Conservation (phyloP, 2,113 vertebrate genomes). For the Corydoras maculifer region DNA sequence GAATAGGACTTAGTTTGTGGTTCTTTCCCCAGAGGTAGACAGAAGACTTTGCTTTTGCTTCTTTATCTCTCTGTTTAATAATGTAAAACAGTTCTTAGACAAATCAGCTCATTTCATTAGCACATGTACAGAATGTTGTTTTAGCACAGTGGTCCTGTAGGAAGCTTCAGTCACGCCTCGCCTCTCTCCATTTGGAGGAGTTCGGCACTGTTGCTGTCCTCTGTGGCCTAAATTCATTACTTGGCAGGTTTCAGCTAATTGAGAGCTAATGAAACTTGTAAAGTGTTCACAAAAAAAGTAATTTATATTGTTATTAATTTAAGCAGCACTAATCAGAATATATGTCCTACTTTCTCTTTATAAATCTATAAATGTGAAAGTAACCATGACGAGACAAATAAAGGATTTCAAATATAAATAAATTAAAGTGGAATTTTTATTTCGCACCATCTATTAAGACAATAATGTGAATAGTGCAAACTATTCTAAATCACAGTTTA, state of each 20-base stretch:
- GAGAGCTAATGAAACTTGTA: constrained; percentile 35
- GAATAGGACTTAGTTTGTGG: constrained; percentile 12
- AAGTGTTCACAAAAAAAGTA: constrained; percentile 11
- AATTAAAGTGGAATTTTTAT: too few relatives aligned
- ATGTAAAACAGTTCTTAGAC: constrained; percentile 37
- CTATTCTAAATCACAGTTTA: too few relatives aligned
- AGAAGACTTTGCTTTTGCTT: constrained; percentile 17
- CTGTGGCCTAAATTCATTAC: constrained; percentile 22
- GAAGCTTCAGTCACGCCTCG: constrained; percentile 40
- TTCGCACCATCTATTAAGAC: too few relatives aligned
- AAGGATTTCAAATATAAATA: too few relatives aligned
- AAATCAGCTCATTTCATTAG: constrained; percentile 42
- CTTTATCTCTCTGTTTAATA: constrained; percentile 30
- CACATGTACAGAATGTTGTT: constrained; percentile 38
- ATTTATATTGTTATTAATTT: constrained; percentile 16
- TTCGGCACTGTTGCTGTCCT: constrained; percentile 16
- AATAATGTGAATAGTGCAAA: too few relatives aligned
- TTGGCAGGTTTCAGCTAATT: constrained; percentile 36
- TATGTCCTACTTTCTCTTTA: neutral
- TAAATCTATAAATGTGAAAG: neutral
- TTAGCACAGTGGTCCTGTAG: constrained; percentile 37
- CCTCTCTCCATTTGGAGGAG: constrained; percentile 28
- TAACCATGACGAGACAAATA: too few relatives aligned
- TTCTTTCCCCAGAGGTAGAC: constrained; percentile 12
- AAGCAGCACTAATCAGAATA: constrained; percentile 6